Evolutionary conservation across 1,140 invertebrate species (phyloP).

Genomic region (Carposina sasakii): DNA sequence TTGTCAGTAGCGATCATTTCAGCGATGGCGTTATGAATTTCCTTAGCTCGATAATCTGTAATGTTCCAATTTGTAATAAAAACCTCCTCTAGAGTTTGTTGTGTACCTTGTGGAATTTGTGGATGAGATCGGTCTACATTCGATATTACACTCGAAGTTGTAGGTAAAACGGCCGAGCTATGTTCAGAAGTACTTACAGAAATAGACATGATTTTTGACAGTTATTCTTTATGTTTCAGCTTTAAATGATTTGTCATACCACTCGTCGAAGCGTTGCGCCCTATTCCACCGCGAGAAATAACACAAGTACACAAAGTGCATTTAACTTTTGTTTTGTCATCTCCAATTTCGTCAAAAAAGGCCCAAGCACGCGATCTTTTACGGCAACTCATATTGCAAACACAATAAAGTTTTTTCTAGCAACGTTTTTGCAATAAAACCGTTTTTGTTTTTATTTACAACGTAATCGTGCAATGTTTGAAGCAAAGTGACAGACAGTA

Average conservation of each 20-base stretch:
- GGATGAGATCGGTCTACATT: too few relatives aligned
- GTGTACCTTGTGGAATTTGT: too few relatives aligned
- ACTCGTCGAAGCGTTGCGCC: slow-evolving; percentile 1
- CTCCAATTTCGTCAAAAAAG: slow-evolving; percentile 10
- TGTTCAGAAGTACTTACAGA: too few relatives aligned
- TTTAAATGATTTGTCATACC: slow-evolving; percentile 5
- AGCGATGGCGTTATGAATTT: slow-evolving; percentile 1
- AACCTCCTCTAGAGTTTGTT: background rate
- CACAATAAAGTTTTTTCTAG: too few relatives aligned
- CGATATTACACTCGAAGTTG: too few relatives aligned
- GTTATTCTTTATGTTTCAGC: slow-evolving; percentile 7
- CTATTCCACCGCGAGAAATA: slow-evolving; percentile 3
- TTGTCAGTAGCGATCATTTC: slow-evolving; percentile 20
- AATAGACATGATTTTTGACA: background rate
- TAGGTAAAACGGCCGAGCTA: too few relatives aligned
- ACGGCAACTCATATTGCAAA: too few relatives aligned
- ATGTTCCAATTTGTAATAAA: background rate
- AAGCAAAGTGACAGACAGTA: too few relatives aligned
- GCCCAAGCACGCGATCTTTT: slow-evolving; percentile 6
- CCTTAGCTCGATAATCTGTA: slow-evolving; percentile 8
- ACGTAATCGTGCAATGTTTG: too few relatives aligned
- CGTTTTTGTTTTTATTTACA: too few relatives aligned
- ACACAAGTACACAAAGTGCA: slow-evolving; percentile 10
- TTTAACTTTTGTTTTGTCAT: slow-evolving; percentile 11
- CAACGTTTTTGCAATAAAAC: too few relatives aligned